Conservation (phyloP, 2,797 vertebrate species). For the Sternarchorhynchus goeldii region DNA sequence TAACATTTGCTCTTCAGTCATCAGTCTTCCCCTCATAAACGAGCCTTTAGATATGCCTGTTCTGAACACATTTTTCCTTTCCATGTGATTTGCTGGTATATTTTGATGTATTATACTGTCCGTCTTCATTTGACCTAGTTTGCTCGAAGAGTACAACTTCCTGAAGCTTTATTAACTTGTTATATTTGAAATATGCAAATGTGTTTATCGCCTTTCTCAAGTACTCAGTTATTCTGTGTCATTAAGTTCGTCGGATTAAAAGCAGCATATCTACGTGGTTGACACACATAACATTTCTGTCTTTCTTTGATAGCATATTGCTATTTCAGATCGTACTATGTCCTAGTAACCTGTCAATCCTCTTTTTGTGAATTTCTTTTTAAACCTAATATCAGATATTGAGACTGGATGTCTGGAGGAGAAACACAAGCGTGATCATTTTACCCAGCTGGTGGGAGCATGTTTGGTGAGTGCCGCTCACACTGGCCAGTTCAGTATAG, state of each 20-base stretch:
- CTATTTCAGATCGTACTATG: no score
- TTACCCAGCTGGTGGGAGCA: conserved; percentile 92
- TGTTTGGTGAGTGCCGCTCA: conserved; percentile 87
- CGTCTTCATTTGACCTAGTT: no score
- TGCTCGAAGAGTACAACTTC: no score
- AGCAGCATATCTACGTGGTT: no score
- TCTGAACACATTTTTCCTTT: neutral
- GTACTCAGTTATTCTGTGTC: no score
- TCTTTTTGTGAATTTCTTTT: neutral
- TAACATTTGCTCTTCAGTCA: neutral
- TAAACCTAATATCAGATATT: conserved; percentile 80
- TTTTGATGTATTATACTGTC: neutral
- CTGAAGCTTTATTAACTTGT: no score
- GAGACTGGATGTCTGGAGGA: conserved; percentile 98
- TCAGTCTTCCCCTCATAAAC: neutral
- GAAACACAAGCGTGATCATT: conserved; percentile 95
- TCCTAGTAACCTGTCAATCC: neutral
- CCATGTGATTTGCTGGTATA: neutral
- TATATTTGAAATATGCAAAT: no score
- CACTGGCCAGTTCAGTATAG: conserved; percentile 6
- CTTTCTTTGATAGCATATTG: no score
- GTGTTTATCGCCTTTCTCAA: no score
- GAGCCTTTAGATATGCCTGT: neutral
- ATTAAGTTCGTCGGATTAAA: no score
- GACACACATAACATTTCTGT: no score